phyloP scores from a whole-genome alignment of 2,797 vertebrate species.

The Erithacus rubecula region DNA sequence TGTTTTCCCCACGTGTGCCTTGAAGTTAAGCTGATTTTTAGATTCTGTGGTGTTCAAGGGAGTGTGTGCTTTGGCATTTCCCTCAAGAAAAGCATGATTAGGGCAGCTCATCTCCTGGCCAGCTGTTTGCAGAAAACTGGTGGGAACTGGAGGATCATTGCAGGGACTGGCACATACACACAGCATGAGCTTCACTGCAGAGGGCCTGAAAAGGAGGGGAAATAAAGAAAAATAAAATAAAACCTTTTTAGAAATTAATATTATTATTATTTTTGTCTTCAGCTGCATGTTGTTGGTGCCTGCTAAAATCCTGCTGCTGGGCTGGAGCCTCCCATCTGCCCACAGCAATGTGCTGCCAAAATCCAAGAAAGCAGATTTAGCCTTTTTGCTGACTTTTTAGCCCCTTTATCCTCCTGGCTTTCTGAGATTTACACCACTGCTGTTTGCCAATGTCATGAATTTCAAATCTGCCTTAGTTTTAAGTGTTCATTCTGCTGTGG shows the following conservation, averaged over 20 bases:
- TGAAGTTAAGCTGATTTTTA: not conserved
- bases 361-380: constrained; percentile 17
- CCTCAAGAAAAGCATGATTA: not conserved
- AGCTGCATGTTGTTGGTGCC: not conserved
- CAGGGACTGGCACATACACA: not conserved
- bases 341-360: not conserved
- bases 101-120: not conserved
- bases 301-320: not conserved
- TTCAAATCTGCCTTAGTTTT: not conserved
- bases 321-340: not conserved
- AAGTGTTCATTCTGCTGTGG: not conserved
- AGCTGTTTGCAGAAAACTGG: not conserved
- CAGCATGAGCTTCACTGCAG: not conserved
- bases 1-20: rapidly evolving
- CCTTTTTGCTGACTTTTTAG: constrained; percentile 20
- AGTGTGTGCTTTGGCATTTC: not conserved
- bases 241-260: not conserved
- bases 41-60: not conserved
- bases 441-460: not conserved
- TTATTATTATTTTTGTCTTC: not conserved
- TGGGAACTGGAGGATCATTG: not conserved
- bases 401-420: not conserved
- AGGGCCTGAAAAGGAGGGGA: rapidly evolving
- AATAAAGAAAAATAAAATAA: not conserved
- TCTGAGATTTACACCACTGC: not conserved